Base-by-base conservation (phyloP, 2,888 invertebrate species). In the Oligia strigilis region DNA sequence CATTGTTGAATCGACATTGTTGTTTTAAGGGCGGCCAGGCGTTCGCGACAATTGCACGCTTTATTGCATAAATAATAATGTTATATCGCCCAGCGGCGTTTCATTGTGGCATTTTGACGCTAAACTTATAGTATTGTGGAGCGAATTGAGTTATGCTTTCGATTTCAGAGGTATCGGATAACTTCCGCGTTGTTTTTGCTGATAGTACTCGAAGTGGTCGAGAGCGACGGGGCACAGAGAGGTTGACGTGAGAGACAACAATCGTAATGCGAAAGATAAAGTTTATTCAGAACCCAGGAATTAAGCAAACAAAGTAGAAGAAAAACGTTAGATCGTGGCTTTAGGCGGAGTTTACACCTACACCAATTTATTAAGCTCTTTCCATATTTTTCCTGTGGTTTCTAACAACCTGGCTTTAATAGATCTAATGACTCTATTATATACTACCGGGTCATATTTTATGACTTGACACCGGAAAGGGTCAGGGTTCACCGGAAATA, bases 41-140 rank as follows among this genome's bases (percentile, higher is more conserved):
- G 94, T 91, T 93, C 93, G 93, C 93, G 94, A 96, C 97, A 96
- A 97, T 96, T 96, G 97, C 94, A 92, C 94, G 95, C 95, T 96
- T 96, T 97, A 97, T 97, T 97, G 96, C 97, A 95, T 97, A 97
- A 97, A 97, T 97, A 97, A 97, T 96, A 96, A 96, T 95, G 95
- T 96, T 96, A 96, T 96, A 95, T 95, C 93, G 93, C 93, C 93
- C 95, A 93, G 94, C 92, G 93, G 93, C 93, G 92, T 94, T 94
- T 93, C 94, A 95, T 95, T 94, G 96, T 94, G 91, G 91, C 93
- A 91, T 94, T 94, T 94, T 95, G 93, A 92, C 90, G 92, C 91
- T 91, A 92, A 92, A 94, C 93, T 92, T 90, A 89, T 89, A 91
- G 85, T 91, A 90, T 90, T 91, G 90, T 91, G 78, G 77, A 70